A percentile compares a stretch with the other conserved stretches of the same genome.
Evolutionary conservation across 2,888 invertebrate genomes (phyloP).

Genomic region (Mesorhabditis spiculigera): DNA sequence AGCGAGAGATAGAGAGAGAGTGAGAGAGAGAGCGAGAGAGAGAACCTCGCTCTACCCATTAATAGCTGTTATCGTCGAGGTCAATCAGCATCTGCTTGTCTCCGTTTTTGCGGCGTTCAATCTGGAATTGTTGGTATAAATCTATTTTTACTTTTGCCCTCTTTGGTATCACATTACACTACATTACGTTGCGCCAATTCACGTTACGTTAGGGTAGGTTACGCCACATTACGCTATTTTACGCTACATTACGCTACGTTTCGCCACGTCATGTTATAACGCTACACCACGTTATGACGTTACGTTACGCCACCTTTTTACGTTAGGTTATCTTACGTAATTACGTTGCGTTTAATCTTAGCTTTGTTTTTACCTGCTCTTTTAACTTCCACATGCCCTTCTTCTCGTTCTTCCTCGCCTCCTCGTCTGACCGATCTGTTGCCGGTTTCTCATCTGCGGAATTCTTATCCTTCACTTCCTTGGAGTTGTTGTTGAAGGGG

Average conservation of each 20-base stretch:
- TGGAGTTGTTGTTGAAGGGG: neutral
- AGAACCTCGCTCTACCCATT: neutral
- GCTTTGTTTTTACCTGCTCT: neutral
- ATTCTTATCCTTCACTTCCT: slow-evolving; percentile 5
- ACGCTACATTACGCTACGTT: no score
- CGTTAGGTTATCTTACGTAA: no score
- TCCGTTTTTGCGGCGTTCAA: neutral
- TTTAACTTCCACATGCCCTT: slow-evolving; percentile 1
- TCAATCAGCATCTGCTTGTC: slow-evolving; percentile 4
- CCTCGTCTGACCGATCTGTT: neutral
- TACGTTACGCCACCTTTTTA: no score
- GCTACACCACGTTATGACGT: no score
- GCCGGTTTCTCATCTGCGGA: neutral
- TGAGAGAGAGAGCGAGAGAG: neutral
- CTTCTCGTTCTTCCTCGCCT: slow-evolving; percentile 4
- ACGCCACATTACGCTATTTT: no score
- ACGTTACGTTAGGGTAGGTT: no score
- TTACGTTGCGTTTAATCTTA: no score
- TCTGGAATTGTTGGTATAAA: neutral
- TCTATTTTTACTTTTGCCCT: no score
- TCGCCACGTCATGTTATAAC: no score
- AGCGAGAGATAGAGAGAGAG: neutral
- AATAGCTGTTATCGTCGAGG: neutral
- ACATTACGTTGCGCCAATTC: no score
- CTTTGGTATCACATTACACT: no score